phyloP scores from a whole-genome alignment of 2,888 invertebrate genomes.

The Gonocerus acuteangulatus region DNA sequence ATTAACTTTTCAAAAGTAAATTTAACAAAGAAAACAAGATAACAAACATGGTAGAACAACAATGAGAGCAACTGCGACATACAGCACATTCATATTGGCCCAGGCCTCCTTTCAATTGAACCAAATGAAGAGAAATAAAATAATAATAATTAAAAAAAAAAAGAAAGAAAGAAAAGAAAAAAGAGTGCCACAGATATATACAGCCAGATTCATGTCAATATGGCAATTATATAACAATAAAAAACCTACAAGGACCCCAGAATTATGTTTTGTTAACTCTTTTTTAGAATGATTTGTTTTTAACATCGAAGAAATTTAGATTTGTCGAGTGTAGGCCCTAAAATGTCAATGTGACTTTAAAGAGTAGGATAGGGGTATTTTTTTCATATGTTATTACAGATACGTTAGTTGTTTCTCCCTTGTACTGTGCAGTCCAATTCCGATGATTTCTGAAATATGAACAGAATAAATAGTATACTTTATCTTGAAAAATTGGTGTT shows the following conservation, averaged over 20 bases:
- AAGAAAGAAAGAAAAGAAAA: neutral
- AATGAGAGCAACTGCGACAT: conserved; percentile 29
- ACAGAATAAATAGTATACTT: conserved; percentile 13
- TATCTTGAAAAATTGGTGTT: conserved; percentile 30
- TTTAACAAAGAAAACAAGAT: conserved; percentile 19
- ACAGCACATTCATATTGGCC: conserved; percentile 30
- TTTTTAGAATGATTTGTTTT: no score
- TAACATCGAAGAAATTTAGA: no score
- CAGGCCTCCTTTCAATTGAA: neutral
- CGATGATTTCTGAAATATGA: conserved; percentile 14
- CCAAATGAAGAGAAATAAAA: conserved; percentile 3
- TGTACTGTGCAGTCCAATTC: neutral
- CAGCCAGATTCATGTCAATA: conserved; percentile 2
- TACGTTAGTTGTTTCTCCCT: no score
- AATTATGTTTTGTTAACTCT: no score
- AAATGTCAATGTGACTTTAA: no score
- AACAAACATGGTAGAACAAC: conserved; percentile 25
- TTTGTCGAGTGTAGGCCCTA: no score
- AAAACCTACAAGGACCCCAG: no score
- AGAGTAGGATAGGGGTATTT: no score
- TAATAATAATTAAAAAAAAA: neutral
- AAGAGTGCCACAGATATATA: conserved; percentile 22
- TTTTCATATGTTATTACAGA: no score
- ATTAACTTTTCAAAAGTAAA: neutral
- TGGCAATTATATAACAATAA: neutral